Percentiles rank a stretch among this genome's conserved stretches.
Evolutionary conservation across 2,113 vertebrate species (phyloP).

Genomic region (Callorhinus ursinus): DNA sequence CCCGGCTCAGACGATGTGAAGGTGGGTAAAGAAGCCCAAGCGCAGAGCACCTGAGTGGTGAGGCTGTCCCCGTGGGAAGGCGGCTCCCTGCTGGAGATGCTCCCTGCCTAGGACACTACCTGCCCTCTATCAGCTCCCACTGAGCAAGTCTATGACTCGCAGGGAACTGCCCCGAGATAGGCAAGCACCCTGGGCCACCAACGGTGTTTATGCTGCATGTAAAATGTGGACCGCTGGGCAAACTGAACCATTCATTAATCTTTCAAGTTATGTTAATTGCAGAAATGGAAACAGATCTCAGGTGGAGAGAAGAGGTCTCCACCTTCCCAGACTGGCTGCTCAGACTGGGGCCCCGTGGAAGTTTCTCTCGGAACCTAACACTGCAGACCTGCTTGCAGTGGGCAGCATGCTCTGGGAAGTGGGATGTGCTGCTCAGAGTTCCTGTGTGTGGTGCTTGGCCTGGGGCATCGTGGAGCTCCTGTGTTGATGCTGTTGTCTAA

Average conservation of each 20-base stretch:
- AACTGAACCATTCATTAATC: not conserved
- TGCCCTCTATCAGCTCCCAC: not conserved
- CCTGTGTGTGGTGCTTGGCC: not conserved
- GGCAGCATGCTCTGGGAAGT: accelerated
- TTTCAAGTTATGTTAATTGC: not conserved
- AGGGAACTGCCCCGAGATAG: not conserved
- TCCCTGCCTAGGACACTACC: not conserved
- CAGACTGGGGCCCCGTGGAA: accelerated
- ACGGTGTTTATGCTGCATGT: not conserved
- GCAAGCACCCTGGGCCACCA: not conserved
- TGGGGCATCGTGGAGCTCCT: too few species aligned
- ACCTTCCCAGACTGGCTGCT: not conserved
- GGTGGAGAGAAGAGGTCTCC: not conserved
- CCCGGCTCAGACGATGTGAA: not conserved
- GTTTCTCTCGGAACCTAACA: not conserved
- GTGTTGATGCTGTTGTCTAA: not conserved
- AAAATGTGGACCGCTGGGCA: not conserved
- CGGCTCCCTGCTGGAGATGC: accelerated
- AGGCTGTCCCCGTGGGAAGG: not conserved
- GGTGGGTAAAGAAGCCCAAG: not conserved
- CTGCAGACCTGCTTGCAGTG: not conserved
- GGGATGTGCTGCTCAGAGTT: not conserved
- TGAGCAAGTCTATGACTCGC: accelerated
- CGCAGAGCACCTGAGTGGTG: accelerated
- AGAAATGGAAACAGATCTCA: not conserved